Conservation (phyloP, 2,797 vertebrate species). For the Sternarchorhynchus goeldii region DNA sequence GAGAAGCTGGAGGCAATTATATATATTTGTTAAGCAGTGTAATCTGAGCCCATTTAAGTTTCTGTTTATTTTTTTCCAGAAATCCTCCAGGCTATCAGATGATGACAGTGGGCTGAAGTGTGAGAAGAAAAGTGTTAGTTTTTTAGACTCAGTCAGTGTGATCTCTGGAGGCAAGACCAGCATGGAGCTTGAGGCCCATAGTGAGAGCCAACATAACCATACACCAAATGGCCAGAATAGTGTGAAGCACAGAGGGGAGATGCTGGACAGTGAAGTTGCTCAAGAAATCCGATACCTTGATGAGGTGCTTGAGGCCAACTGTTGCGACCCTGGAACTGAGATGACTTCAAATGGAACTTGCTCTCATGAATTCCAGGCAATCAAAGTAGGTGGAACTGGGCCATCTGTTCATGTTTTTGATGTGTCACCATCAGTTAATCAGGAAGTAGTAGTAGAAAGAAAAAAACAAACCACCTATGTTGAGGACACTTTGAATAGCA, state of each 20-base stretch:
- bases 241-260: constrained; percentile 77
- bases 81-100: constrained; percentile 79
- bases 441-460: constrained; percentile 62
- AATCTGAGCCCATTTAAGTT: constrained; percentile 17
- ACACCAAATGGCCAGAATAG: constrained; percentile 76
- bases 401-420: constrained; percentile 68
- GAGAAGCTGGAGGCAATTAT: not conserved
- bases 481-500: constrained; percentile 52
- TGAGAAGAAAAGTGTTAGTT: constrained; percentile 83
- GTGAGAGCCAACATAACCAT: constrained; percentile 75
- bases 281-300: constrained; percentile 94
- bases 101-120: constrained; percentile 85
- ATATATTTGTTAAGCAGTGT: not conserved
- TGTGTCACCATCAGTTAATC: constrained; percentile 61
- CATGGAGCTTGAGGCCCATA: constrained; percentile 91
- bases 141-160: constrained; percentile 80
- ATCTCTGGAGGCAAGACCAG: constrained; percentile 75
- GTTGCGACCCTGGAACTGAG: constrained; percentile 79
- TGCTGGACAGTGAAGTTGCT: constrained; percentile 85
- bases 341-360: constrained; percentile 82
- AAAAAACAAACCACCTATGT: constrained; percentile 66
- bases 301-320: constrained; percentile 91
- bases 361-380: constrained; percentile 68
- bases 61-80: constrained; percentile 72
- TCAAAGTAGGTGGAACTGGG: constrained; percentile 67